These are phyloP conservation scores for Muscicapa adusta DNA, from an alignment of 2,113 vertebrate genomes.

Conservation along the genomic window DNA sequence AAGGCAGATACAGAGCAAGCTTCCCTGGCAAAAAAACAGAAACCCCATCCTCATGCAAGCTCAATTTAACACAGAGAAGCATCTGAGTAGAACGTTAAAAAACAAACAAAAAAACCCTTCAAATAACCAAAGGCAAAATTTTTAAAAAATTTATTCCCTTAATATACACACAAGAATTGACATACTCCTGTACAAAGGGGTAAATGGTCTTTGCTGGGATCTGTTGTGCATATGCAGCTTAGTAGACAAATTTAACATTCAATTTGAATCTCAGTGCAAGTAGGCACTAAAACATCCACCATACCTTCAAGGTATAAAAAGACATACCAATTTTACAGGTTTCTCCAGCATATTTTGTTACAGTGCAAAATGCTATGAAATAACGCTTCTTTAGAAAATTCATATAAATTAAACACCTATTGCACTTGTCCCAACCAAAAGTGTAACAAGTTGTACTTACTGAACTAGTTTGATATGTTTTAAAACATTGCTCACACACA, in stretches of 20 bases:
- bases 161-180: slow-evolving; percentile 52
- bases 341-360: slow-evolving; percentile 52
- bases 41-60: background rate
- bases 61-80: background rate
- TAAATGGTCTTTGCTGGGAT: slow-evolving; percentile 44
- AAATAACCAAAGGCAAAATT: background rate
- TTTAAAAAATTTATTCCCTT: slow-evolving; percentile 45
- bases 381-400: slow-evolving; percentile 13
- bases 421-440: slow-evolving; percentile 66
- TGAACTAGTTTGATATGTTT: background rate
- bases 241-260: slow-evolving; percentile 60
- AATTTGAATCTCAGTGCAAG: slow-evolving; percentile 66
- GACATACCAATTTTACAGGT: slow-evolving; percentile 57
- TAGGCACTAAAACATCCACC: slow-evolving; percentile 57
- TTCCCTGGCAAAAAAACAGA: background rate
- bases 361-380: slow-evolving; percentile 49
- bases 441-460: background rate
- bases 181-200: slow-evolving; percentile 55
- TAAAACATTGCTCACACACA: background rate
- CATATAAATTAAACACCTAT: slow-evolving; percentile 61
- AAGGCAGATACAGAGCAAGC: background rate
- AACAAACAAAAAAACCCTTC: too few species aligned
- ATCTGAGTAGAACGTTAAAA: background rate
- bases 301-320: slow-evolving; percentile 69
- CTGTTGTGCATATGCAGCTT: slow-evolving; percentile 58